Conservation (phyloP, 2,113 vertebrate species). For the Desmodus rotundus region DNA sequence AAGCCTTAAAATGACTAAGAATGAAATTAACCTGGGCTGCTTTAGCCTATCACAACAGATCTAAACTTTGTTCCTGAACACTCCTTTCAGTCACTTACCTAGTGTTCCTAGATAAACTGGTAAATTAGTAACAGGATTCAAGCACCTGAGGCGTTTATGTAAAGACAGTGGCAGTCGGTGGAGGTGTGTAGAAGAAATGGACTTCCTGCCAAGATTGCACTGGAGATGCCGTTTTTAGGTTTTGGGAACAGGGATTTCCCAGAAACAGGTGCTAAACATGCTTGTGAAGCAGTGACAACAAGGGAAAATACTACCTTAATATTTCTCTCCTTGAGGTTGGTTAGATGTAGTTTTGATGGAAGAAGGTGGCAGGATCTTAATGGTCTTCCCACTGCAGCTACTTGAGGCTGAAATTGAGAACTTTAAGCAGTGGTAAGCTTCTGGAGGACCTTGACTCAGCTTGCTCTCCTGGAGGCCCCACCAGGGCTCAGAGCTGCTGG, state of each 20-base stretch:
- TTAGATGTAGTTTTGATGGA: neutral
- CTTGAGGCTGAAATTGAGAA: neutral
- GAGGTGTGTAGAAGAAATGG: neutral
- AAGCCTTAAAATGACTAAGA: neutral
- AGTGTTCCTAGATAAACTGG: neutral
- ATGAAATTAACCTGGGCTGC: neutral
- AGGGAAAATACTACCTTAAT: neutral
- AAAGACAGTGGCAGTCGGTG: neutral
- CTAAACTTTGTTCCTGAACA: neutral
- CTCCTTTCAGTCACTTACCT: neutral
- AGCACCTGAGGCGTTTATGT: accelerated
- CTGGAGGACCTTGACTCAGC: neutral
- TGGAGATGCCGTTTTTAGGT: neutral
- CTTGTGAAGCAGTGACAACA: neutral
- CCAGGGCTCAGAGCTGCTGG: neutral
- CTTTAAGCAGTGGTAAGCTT: neutral
- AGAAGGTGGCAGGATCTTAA: neutral
- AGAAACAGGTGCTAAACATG: neutral
- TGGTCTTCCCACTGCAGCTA: neutral
- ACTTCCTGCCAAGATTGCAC: neutral
- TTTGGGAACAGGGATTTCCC: neutral
- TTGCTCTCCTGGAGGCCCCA: neutral
- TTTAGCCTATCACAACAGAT: neutral
- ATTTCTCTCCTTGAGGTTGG: neutral
- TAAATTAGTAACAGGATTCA: neutral